Conservation (phyloP, 2,888 invertebrate genomes). For the Acanthosepion pharaonis region DNA sequence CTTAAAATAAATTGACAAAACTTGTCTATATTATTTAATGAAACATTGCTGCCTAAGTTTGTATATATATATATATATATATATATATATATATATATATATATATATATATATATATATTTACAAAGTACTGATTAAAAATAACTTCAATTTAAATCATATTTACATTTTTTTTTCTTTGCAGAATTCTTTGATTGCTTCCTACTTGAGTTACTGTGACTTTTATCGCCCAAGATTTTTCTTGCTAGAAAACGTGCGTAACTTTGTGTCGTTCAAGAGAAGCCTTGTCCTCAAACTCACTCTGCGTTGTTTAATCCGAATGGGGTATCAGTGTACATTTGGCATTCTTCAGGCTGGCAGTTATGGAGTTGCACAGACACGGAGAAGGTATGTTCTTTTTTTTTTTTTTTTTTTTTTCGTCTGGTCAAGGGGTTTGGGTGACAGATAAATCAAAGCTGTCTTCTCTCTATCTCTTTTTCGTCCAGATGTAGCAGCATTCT, state of each 20-base stretch:
- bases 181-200: conserved; percentile 85
- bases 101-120: too few species aligned
- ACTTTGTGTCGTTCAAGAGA: conserved; percentile 88
- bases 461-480: too few species aligned
- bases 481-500: too few species aligned
- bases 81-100: too few species aligned
- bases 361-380: conserved; percentile 88
- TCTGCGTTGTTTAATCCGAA: conserved; percentile 83
- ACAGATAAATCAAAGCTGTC: too few species aligned
- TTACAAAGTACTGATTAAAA: too few species aligned
- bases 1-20: too few species aligned
- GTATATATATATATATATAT: too few species aligned
- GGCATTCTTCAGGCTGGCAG: conserved; percentile 90
- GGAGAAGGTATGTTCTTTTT: conserved; percentile 78
- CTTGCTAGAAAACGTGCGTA: conserved; percentile 88
- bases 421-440: too few species aligned
- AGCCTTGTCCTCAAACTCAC: conserved; percentile 88
- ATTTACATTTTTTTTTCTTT: conserved; percentile 54
- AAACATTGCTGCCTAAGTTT: too few species aligned
- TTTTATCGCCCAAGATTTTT: conserved; percentile 88
- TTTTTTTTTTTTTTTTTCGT: background rate
- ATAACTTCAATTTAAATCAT: background rate
- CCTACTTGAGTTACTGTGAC: conserved; percentile 88
- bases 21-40: too few species aligned
- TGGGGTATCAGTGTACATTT: conserved; percentile 91